Conservation (phyloP, 2,888 invertebrate species). For the Nezara viridula region DNA sequence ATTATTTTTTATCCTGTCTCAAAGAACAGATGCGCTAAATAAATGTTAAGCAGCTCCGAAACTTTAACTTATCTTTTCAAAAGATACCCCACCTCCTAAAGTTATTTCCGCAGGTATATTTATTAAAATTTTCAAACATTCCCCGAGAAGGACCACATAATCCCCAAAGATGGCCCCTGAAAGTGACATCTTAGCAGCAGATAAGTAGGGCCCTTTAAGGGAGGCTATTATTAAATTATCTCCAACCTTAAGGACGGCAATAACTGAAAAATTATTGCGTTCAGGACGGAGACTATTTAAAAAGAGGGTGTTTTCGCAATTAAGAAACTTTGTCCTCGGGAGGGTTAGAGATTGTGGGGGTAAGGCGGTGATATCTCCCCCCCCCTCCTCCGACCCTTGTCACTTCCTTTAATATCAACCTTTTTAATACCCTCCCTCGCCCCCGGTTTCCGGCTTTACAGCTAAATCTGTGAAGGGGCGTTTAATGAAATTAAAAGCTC, state of each 20-base stretch:
- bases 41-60: not conserved
- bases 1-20: not conserved
- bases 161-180: constrained; percentile 15
- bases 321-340: constrained; percentile 57
- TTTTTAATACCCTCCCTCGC: constrained; percentile 63
- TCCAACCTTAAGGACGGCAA: constrained; percentile 54
- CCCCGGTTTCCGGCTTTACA: constrained; percentile 63
- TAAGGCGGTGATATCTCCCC: constrained; percentile 51
- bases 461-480: constrained; percentile 63
- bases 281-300: constrained; percentile 56
- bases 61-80: not conserved
- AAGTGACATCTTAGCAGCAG: constrained; percentile 47
- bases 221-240: constrained; percentile 59
- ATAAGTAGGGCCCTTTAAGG: constrained; percentile 55
- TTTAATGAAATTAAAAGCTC: constrained; percentile 64
- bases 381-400: constrained; percentile 61
- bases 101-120: constrained; percentile 9
- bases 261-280: constrained; percentile 59
- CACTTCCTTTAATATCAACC: constrained; percentile 65
- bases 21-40: not conserved
- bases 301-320: constrained; percentile 60
- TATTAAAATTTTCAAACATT: constrained; percentile 4
- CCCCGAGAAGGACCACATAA: not conserved
- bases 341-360: constrained; percentile 50
- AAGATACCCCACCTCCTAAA: not conserved